These are phyloP conservation scores for Staurois parvus DNA, from an alignment of 2,797 vertebrate genomes.

Conservation along the genomic window DNA sequence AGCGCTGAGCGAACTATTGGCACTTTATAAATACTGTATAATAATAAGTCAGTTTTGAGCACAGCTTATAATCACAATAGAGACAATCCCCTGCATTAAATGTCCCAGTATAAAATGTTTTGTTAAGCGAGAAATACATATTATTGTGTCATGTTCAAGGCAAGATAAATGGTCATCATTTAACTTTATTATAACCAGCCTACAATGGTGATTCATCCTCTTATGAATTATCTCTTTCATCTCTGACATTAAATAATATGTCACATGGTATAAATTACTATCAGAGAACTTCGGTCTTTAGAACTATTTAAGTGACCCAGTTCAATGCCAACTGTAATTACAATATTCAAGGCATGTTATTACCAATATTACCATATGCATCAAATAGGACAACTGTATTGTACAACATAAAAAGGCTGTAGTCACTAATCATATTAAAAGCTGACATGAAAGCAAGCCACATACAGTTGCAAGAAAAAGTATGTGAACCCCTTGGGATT, in stretches of 20 bases:
- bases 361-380: not conserved
- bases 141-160: not conserved
- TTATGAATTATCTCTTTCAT: conserved; percentile 2
- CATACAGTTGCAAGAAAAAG: too few relatives aligned
- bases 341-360: not conserved
- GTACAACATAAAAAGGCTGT: not conserved
- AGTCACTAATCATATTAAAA: not conserved
- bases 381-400: not conserved
- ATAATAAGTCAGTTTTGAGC: too few relatives aligned
- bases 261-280: not conserved
- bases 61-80: not conserved
- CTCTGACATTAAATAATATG: not conserved
- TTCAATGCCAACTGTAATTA: not conserved
- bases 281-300: not conserved
- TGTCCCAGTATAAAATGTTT: not conserved
- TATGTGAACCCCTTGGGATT: too few relatives aligned
- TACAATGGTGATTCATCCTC: not conserved
- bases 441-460: not conserved
- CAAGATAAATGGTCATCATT: not conserved
- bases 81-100: not conserved
- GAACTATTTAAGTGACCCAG: conserved; percentile 16
- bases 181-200: not conserved
- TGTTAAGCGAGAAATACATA: not conserved
- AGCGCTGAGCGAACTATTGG: too few relatives aligned
- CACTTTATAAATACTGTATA: too few relatives aligned